These are phyloP conservation scores for Epinephelus fuscoguttatus DNA, from an alignment of 2,113 vertebrate species.

Conservation along the genomic window DNA sequence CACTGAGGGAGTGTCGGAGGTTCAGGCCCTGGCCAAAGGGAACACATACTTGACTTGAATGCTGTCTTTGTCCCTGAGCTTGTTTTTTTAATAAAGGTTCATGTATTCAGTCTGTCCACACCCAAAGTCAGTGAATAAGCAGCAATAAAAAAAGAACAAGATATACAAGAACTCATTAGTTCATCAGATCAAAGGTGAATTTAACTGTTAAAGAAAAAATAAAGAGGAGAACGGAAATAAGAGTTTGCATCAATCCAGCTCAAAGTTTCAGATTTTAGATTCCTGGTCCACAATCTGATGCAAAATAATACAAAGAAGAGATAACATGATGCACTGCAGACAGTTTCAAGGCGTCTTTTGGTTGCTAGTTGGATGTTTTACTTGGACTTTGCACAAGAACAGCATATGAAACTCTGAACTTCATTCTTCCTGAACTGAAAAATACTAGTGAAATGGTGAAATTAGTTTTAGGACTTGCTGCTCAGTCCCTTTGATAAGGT, in stretches of 20 bases:
- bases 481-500: too few relatives aligned
- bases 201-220: neutral
- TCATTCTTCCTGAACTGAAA: too few relatives aligned
- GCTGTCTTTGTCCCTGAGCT: neutral
- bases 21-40: conserved; percentile 25
- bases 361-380: too few relatives aligned
- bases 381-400: too few relatives aligned
- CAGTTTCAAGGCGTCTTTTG: too few relatives aligned
- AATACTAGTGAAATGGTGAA: too few relatives aligned
- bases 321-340: too few relatives aligned
- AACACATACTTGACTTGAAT: neutral
- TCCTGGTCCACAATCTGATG: too few relatives aligned
- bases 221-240: too few relatives aligned
- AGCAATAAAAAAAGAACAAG: neutral
- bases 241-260: neutral
- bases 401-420: too few relatives aligned
- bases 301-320: too few relatives aligned
- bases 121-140: neutral
- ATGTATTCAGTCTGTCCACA: neutral
- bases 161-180: neutral
- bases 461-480: too few relatives aligned
- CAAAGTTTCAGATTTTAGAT: neutral
- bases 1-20: conserved; percentile 18
- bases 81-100: neutral
- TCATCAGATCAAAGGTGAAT: neutral